phyloP scores from a whole-genome alignment of 2,888 invertebrate genomes.

The Lypha dubia region DNA sequence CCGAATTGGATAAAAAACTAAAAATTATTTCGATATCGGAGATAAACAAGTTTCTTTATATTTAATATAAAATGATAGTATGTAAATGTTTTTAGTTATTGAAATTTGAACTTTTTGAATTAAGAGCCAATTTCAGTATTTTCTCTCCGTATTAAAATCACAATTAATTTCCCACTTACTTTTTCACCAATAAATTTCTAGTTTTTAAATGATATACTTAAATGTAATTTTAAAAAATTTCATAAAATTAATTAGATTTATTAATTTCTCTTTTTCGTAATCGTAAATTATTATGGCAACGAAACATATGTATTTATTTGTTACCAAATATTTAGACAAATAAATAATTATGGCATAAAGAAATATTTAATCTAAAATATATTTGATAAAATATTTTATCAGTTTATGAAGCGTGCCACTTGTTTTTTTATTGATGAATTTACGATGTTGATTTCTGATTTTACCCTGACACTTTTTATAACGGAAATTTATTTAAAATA shows the following conservation, averaged over 20 bases:
- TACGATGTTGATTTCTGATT: neutral
- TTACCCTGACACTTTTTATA: neutral
- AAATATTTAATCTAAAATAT: neutral
- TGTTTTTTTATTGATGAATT: neutral
- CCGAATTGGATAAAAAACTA: too few relatives aligned
- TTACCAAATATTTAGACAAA: neutral
- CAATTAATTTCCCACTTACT: too few relatives aligned
- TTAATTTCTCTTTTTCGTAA: neutral
- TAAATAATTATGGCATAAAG: neutral
- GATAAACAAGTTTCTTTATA: too few relatives aligned
- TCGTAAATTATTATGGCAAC: neutral
- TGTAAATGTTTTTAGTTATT: too few relatives aligned
- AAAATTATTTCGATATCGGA: too few relatives aligned
- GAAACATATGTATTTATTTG: neutral
- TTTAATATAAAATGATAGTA: too few relatives aligned
- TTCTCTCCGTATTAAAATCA: too few relatives aligned
- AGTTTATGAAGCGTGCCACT: neutral
- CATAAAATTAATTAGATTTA: constrained; percentile 3
- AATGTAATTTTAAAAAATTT: neutral
- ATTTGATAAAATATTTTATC: neutral
- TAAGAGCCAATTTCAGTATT: too few relatives aligned
- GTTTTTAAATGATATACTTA: too few relatives aligned
- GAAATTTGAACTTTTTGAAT: too few relatives aligned
- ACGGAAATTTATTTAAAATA: too few relatives aligned
- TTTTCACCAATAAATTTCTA: too few relatives aligned